Conservation (phyloP, 2,888 invertebrate genomes). For the Drosophila falleni region DNA sequence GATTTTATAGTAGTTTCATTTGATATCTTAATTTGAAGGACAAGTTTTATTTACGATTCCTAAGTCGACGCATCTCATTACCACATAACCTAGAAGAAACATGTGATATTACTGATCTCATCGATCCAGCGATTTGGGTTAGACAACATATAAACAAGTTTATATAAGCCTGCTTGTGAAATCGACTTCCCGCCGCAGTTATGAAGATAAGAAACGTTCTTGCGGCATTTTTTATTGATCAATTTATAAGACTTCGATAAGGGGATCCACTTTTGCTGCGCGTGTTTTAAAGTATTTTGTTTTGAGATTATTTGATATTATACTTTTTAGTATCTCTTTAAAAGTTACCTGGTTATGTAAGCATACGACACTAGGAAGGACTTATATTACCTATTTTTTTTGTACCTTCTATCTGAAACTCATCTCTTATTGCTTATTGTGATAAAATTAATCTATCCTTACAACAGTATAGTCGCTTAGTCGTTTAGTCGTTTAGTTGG, state of each 20-base stretch:
- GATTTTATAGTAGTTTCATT: not conserved
- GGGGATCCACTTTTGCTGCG: constrained; percentile 38
- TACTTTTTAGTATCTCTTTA: constrained; percentile 13
- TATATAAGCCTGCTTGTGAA: constrained; percentile 59
- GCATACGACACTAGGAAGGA: not conserved
- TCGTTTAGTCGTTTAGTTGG: constrained; percentile 26
- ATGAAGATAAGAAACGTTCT: constrained; percentile 56
- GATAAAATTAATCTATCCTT: constrained; percentile 31
- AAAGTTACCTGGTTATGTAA: constrained; percentile 36
- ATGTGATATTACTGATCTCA: constrained; percentile 50
- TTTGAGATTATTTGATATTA: not conserved
- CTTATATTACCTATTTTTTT: not conserved
- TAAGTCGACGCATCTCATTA: not conserved
- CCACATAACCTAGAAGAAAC: constrained; percentile 16
- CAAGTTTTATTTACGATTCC: not conserved
- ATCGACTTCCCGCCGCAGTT: constrained; percentile 44
- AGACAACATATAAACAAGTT: constrained; percentile 30
- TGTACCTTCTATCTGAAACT: not conserved
- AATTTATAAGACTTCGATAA: constrained; percentile 60
- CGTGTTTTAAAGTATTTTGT: constrained; percentile 35
- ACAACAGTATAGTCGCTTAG: constrained; percentile 30
- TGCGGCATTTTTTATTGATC: constrained; percentile 52
- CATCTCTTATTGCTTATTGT: constrained; percentile 11
- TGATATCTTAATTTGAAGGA: not conserved
- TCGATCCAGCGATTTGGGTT: constrained; percentile 48